Evolutionary conservation across 2,797 vertebrate genomes (phyloP).

Genomic region (Leptodactylus fallax): DNA sequence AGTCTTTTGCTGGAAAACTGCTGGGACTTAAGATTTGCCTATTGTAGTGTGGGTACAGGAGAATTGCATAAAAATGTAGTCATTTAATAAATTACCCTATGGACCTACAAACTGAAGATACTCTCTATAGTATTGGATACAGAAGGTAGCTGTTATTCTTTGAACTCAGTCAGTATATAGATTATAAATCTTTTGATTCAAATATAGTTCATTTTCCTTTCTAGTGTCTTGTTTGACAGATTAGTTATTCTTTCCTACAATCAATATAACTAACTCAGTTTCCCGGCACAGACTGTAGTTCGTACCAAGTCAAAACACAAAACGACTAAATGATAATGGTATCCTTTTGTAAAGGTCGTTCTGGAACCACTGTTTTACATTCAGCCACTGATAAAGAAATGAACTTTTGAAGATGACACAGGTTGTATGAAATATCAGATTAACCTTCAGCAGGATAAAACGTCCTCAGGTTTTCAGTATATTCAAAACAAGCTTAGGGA

Average conservation of each 20-base stretch:
- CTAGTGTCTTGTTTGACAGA: constrained; percentile 38
- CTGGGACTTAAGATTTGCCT: not conserved
- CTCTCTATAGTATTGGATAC: not conserved
- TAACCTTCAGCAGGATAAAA: constrained; percentile 59
- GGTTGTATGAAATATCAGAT: constrained; percentile 60
- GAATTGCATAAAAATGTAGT: not conserved
- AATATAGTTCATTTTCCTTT: constrained; percentile 29
- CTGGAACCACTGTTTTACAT: constrained; percentile 55
- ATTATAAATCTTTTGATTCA: not conserved
- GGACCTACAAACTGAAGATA: not conserved
- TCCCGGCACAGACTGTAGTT: constrained; percentile 23
- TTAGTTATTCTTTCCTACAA: constrained; percentile 55
- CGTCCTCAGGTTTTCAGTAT: constrained; percentile 48
- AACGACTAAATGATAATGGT: constrained; percentile 48
- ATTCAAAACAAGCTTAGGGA: constrained; percentile 39
- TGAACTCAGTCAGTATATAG: not conserved
- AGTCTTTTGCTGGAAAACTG: not conserved
- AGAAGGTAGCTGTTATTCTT: not conserved
- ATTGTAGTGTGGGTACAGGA: not conserved
- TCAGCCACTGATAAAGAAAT: constrained; percentile 55
- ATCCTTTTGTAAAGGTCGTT: constrained; percentile 54
- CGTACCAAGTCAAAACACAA: constrained; percentile 25
- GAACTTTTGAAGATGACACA: constrained; percentile 61
- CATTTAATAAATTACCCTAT: not conserved
- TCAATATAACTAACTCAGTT: constrained; percentile 46